Evolutionary conservation across 2,888 invertebrate genomes (phyloP), one percentile per base, ranked within the genome.

Genomic region (Trypoxylon attenuatum): DNA sequence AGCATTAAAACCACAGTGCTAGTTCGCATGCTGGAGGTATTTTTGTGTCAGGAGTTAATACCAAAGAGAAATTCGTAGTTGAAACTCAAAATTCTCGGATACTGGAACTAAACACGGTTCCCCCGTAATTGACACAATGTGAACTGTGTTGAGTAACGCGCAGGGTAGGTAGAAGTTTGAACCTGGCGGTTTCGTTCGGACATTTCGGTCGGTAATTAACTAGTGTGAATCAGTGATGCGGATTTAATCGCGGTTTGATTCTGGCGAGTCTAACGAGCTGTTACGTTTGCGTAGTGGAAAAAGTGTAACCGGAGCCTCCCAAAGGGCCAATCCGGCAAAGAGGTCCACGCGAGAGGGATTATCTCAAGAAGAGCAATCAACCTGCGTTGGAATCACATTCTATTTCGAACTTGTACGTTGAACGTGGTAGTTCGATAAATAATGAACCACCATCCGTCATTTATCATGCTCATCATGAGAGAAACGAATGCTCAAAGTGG

Each of bases 371-470:
- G 56, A 56, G 67, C 56, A 70, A 73, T 63, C 53, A 47, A 54
- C 59, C 61, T 6, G 45, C 59, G 66, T 62, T n/a, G 59, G 51
- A 54, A 50, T 45, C 55, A 49, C 52, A 65, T 68, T 59, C 71
- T 58, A 61, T 73, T 65, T 62, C 25, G 42, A 56, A 33, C 33
- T 69, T 61, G 64, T 74, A 66, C 62, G 58, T 50, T 18, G 64
- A 55, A 54, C 64, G 54, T 38, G 51, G 41, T 52, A 22, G 43
- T 49, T 6, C 29, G 65, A 56, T 75, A 75, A 75, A 75, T 75
- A 75, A 75, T 68, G 75, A 67, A 68, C 56, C 58, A 21, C 60
- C 51, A 58, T n/a, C 62, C 46, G 67, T 70, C 75, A 65, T 75
- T 75, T 72, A 65, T 75, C 72, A 72, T 70, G 65, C 56, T 67